phyloP scores from a whole-genome alignment of 2,113 vertebrate species.

The Poeciliopsis retropinna region DNA sequence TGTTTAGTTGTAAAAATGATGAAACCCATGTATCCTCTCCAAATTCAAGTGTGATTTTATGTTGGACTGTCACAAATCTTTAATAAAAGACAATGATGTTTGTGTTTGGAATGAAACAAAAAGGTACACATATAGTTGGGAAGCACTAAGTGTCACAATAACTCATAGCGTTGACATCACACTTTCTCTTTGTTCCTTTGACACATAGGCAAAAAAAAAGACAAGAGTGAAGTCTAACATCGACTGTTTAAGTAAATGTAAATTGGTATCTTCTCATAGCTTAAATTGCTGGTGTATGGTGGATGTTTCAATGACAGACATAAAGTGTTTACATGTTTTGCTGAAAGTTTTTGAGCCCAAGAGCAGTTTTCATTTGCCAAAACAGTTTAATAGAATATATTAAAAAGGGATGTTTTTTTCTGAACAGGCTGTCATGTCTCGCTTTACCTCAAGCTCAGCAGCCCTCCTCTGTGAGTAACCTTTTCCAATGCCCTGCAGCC shows the following conservation, averaged over 20 bases:
- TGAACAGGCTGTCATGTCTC: constrained; percentile 29
- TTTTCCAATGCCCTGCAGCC: constrained; percentile 29
- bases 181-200: not conserved
- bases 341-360: constrained; percentile 7
- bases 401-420: constrained; percentile 48
- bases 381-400: constrained; percentile 38
- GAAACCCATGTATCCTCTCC: too few species aligned
- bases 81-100: too few species aligned
- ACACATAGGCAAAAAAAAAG: not conserved
- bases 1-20: too few species aligned
- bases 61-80: too few species aligned
- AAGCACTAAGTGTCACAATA: not conserved
- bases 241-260: not conserved
- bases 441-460: constrained; percentile 25
- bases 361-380: constrained; percentile 21
- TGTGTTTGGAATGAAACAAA: not conserved
- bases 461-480: constrained; percentile 36
- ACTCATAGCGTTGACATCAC: not conserved
- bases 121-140: not conserved
- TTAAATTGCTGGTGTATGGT: not conserved
- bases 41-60: too few species aligned
- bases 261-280: not conserved
- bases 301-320: not conserved
- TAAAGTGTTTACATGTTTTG: constrained; percentile 21
- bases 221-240: not conserved